Base-by-base conservation (phyloP, 2,113 vertebrate genomes). In the Cottus gobio region DNA sequence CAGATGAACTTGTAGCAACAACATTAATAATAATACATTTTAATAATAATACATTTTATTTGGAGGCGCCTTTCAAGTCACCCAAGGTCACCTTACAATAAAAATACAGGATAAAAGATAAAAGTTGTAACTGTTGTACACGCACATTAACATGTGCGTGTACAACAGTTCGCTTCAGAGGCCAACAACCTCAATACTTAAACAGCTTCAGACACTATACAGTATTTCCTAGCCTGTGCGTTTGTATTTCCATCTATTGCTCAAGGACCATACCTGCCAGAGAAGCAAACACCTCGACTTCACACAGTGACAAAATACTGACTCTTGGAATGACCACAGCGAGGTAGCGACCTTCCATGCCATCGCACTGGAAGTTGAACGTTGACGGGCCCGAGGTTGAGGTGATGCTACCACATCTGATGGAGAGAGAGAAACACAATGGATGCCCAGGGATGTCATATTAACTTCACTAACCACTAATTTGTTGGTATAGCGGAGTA, bases 241-340 rank as follows among this genome's bases (percentile, higher is more conserved):
- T 50, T 7, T n/a, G 5, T 8, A 71, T 58, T 57, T 30, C 24
- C 9, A 30, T 36, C 3, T 3, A 20, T 3, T 13, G 5, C 11
- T 31, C 18, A 60, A 61, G 22, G 5, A n/a, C 12, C 44, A 15
- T 64, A 85, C 83, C 78, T n/a, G 18, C 7, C 12, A 4, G 15
- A 42, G 37, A 50, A 62, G 72, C 83, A 4, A 56, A 77, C 5
- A 81, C 74, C 18, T 82, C 69, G 5, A 85, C 64, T 60, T 50
- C 64, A 36, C 69, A 64, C 22, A 85, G 2, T 2, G 39, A 0
- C 63, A 74, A 16, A 1, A 0, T 0, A 7, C 10, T 4, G 0
- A 0, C 0, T 67, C 10, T 16, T 1, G 31, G 18, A 18, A 31
- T 7, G 7, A 3, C 0, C n/a, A 87, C 36, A 18, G 0, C 1